A percentile compares a stretch with the other conserved stretches of the same genome.
phyloP scores from a whole-genome alignment of 2,888 invertebrate species.

The Oligia fasciuncula region DNA sequence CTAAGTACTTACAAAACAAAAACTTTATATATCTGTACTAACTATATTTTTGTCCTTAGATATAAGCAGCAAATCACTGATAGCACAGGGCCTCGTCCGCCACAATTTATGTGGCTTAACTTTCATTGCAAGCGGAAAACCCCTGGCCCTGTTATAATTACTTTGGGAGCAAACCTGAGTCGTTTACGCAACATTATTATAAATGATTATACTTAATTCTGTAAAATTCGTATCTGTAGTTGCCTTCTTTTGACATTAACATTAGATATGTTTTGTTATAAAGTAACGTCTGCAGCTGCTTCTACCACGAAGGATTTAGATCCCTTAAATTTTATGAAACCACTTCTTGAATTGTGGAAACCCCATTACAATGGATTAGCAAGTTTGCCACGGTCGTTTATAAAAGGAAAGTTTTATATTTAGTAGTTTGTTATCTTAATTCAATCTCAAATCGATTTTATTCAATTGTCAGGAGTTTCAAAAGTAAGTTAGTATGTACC shows the following conservation, averaged over 20 bases:
- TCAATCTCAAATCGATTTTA: slow-evolving; percentile 53
- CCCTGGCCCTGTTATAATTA: slow-evolving; percentile 21
- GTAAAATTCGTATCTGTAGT: not conserved
- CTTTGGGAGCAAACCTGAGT: slow-evolving; percentile 15
- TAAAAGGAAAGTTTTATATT: slow-evolving; percentile 48
- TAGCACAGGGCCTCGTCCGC: slow-evolving; percentile 5
- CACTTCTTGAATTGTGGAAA: not conserved
- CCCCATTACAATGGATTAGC: slow-evolving; percentile 12
- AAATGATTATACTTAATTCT: slow-evolving; percentile 1
- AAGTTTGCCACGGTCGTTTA: slow-evolving; percentile 9
- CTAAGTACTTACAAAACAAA: not conserved
- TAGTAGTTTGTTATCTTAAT: slow-evolving; percentile 41
- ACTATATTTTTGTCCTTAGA: not conserved
- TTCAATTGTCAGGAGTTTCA: slow-evolving; percentile 46
- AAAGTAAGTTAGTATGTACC: slow-evolving; percentile 26
- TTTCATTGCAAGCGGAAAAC: slow-evolving; percentile 31
- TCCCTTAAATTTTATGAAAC: not conserved
- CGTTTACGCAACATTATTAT: slow-evolving; percentile 16
- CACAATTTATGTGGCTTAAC: slow-evolving; percentile 40
- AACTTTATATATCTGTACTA: not conserved
- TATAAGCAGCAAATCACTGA: slow-evolving; percentile 17
- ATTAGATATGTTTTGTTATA: not conserved
- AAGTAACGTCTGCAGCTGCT: not conserved
- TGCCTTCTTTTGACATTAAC: not conserved
- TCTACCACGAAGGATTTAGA: not conserved